Evolutionary conservation across 2,797 vertebrate genomes (phyloP), one percentile per base, ranked within the genome.

Genomic region (Kryptolebias ocellatus): DNA sequence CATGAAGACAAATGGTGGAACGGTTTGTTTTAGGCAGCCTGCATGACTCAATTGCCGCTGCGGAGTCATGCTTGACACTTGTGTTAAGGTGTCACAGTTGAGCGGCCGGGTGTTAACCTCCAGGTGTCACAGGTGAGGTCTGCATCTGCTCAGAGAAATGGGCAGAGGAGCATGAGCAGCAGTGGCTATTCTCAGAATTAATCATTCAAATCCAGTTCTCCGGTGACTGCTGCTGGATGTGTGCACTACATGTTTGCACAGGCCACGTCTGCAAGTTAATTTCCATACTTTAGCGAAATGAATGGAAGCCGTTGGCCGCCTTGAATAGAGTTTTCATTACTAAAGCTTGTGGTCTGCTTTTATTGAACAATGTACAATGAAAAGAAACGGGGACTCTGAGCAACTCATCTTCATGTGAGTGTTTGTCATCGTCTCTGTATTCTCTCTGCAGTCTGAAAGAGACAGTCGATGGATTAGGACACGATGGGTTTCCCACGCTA

Each of bases 401-500:
- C 9, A 9, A 34, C 29, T 34, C 0, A 31, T 53, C 10, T 28
- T 11, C 15, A 17, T 17, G 15, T 62, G 63, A 37, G 18, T 60
- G 14, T 57, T 49, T 8, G 34, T 57, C 1, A 2, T 47, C 4
- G 6, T 65, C 1, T 55, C 7, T 68, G 7, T 68, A n/a, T 20
- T 70, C 12, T 74, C 4, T 53, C 12, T 53, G 49, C 70, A 80
- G 73, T 8, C 4, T 50, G 59, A 39, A 57, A 4, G 34, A 52
- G 55, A 0, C 61, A 16, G 46, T 55, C 3, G 61, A 56, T 55
- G 66, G 16, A 10, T 60, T 20, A n/a, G 53, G 60, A 60, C 62
- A 50, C 11, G 0, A 89, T 87, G 87, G 62, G 65, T 62, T 46
- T 67, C 1, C 49, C 53, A 20, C 60, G 31, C 80, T 29, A 70